Base-by-base conservation (phyloP, 2,888 invertebrate species). In the Monopis laevigella region DNA sequence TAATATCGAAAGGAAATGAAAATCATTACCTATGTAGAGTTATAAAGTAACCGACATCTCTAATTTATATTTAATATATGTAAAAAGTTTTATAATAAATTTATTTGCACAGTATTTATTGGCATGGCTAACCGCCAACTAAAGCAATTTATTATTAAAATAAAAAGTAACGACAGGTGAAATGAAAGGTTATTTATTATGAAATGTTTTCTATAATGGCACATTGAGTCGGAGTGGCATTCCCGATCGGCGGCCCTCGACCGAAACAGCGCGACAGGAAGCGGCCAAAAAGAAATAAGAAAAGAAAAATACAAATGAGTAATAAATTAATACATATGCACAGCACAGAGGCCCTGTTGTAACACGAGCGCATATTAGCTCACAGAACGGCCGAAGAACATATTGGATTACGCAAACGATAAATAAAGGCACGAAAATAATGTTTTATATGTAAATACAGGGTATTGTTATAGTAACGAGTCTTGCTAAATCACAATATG, bases 381-480 rank as follows among this genome's bases (percentile, higher is more conserved):
- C 48, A 41, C 45, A 32, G 47, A 51, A 50, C 56, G 55, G 36
- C 40, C 40, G 43, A 40, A 41, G 58, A 59, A 55, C 59, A 55
- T 61, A 63, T 64, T 61, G 61, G 56, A 60, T 69, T 67, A 66
- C 67, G 50, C 56, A 56, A 58, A 62, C 67, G 54, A 64, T 65
- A 63, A 64, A 67, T 72, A 72, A 66, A 65, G 57, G 54, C 53
- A 63, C 64, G 59, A 67, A 73, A 71, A 75, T 71, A 72, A 64
- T 65, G 62, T 65, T 78, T 75, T 73, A 75, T 78, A 81, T 78
- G 80, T 84, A 84, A 84, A 75, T 83, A 83, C 51, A 61, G 68
- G 59, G 72, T 72, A 83, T 84, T 77, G 84, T 83, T 82, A 80
- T 78, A 74, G 78, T 83, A 84, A 84, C 84, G 81, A 82, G 74